A percentile compares a stretch with the other conserved stretches of the same genome.
phyloP scores from a whole-genome alignment of 2,113 vertebrate species.

The Corythornis madagascariensis region DNA sequence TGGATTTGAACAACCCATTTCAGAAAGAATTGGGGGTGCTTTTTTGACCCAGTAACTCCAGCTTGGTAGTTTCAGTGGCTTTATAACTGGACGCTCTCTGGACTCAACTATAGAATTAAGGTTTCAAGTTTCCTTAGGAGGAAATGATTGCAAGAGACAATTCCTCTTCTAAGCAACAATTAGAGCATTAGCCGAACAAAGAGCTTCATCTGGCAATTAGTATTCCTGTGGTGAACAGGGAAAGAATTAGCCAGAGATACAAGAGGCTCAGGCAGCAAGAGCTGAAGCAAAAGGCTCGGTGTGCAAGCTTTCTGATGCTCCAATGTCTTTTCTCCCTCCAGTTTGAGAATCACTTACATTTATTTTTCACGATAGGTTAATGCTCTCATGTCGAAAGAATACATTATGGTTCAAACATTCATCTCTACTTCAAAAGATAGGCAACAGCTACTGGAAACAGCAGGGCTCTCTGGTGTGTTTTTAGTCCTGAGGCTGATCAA shows the following conservation, averaged over 20 bases:
- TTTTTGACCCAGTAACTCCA: not conserved
- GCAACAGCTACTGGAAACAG: constrained; percentile 57
- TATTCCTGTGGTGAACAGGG: constrained; percentile 58
- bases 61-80: not conserved
- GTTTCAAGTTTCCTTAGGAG: not conserved
- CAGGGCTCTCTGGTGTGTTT: constrained; percentile 30
- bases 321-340: not conserved
- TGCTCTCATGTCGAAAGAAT: constrained; percentile 1
- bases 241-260: constrained; percentile 55
- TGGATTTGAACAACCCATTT: not conserved
- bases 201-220: constrained; percentile 67
- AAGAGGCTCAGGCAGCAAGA: constrained; percentile 13
- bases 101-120: not conserved
- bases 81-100: not conserved
- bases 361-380: constrained; percentile 52
- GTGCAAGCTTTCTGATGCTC: constrained; percentile 28
- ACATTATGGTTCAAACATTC: constrained; percentile 45
- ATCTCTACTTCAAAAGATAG: constrained; percentile 60
- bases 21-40: not conserved
- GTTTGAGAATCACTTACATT: constrained; percentile 31
- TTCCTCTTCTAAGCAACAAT: constrained; percentile 43
- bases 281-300: constrained; percentile 10
- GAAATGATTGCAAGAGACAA: not conserved
- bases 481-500: constrained; percentile 56
- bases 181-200: constrained; percentile 63